Evolutionary conservation across 2,113 vertebrate genomes (phyloP).

Genomic region (Propithecus coquereli): DNA sequence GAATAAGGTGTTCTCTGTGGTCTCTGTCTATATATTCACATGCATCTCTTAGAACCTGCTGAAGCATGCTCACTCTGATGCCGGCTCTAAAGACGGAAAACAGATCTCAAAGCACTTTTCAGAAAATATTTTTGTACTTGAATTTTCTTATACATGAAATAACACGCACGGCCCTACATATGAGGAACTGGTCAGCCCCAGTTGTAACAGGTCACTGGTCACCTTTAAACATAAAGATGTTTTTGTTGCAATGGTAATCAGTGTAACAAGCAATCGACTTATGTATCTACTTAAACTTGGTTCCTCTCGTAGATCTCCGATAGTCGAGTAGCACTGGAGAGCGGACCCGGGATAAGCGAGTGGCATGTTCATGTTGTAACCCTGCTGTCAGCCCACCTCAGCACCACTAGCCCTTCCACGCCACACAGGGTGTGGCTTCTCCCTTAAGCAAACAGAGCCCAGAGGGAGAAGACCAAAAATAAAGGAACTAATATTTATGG

Average conservation of each 20-base stretch:
- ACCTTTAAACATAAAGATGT: background rate
- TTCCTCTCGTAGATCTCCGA: background rate
- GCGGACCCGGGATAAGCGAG: background rate
- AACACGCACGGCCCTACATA: background rate
- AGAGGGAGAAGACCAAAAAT: background rate
- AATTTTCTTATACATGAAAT: slow-evolving; percentile 26
- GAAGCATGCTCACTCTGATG: background rate
- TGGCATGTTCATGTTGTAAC: background rate
- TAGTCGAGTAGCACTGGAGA: background rate
- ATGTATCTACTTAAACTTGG: background rate
- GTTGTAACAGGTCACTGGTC: background rate
- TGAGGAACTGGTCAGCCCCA: background rate
- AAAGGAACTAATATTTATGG: background rate
- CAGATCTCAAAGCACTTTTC: slow-evolving; percentile 1
- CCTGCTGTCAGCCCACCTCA: background rate
- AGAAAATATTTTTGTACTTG: background rate
- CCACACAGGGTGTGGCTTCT: background rate
- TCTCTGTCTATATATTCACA: background rate
- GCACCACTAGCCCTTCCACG: background rate
- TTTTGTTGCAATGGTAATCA: background rate
- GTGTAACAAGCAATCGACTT: background rate
- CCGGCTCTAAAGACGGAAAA: background rate
- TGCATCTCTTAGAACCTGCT: background rate
- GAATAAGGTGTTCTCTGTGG: background rate
- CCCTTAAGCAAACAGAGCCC: background rate